A percentile compares a stretch with the other conserved stretches of the same genome.
phyloP scores from a whole-genome alignment of 1,140 invertebrate genomes.

The Zaprionus lachaisei region DNA sequence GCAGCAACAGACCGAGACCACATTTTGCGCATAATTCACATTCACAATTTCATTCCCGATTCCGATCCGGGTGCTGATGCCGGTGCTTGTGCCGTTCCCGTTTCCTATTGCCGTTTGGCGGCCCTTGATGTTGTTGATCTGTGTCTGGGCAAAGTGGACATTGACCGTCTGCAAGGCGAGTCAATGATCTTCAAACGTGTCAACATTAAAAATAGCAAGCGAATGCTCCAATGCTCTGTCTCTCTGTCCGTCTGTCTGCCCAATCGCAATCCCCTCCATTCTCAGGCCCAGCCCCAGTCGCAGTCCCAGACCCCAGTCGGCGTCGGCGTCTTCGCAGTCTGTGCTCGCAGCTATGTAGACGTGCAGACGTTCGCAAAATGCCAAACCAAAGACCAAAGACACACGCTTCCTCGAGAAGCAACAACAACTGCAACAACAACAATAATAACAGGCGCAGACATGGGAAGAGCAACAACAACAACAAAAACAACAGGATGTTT shows the following conservation, averaged over 20 bases:
- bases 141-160: slow-evolving; percentile 64
- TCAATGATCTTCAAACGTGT: slow-evolving; percentile 82
- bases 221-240: slow-evolving; percentile 60
- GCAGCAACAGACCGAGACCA: slow-evolving; percentile 50
- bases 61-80: background rate
- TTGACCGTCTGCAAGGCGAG: slow-evolving; percentile 75
- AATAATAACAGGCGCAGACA: slow-evolving; percentile 29
- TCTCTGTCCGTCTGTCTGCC: slow-evolving; percentile 1
- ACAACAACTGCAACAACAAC: slow-evolving; percentile 24
- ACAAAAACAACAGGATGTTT: slow-evolving; percentile 68
- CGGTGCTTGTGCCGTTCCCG: slow-evolving; percentile 12
- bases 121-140: slow-evolving; percentile 14
- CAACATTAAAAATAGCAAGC: slow-evolving; percentile 81
- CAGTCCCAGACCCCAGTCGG: slow-evolving; percentile 13
- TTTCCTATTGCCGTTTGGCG: slow-evolving; percentile 22
- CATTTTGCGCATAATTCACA: slow-evolving; percentile 68
- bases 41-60: slow-evolving; percentile 44
- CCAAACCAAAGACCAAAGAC: slow-evolving; percentile 72
- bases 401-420: slow-evolving; percentile 53
- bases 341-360: slow-evolving; percentile 69
- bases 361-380: slow-evolving; percentile 78
- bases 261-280: slow-evolving; percentile 16
- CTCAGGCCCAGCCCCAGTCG: slow-evolving; percentile 20
- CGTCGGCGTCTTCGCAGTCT: slow-evolving; percentile 26
- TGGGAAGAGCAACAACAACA: slow-evolving; percentile 30